Base-by-base conservation (phyloP, 1,140 invertebrate species). In the Drosophila melanica region DNA sequence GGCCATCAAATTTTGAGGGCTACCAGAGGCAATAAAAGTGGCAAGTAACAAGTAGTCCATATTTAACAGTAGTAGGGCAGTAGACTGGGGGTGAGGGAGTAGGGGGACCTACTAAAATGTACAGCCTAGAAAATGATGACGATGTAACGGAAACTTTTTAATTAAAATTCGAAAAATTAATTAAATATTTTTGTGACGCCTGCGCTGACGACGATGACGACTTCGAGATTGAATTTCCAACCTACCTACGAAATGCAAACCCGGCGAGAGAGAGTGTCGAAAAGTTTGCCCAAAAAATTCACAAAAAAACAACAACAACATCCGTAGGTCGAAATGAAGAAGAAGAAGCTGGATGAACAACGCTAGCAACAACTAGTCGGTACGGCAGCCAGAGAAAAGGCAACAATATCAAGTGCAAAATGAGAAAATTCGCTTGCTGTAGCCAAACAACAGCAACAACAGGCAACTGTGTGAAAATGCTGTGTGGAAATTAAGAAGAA, bases 91-190 rank as follows among this genome's bases (percentile, higher is more conserved):
- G 3, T 6, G 30, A 2, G 23, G 12, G 23, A 27, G 14, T 2
- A 42, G 18, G 3, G 33, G 18, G 20, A 20, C n/a, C 30, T 41
- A 35, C 64, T 41, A 37, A 39, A 48, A 47, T 63, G 68, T 64
- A 58, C 42, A 71, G 68, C 58, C 65, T 67, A 77, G 77, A 48
- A 71, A 76, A 59, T 57, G 76, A 62, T 59, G 73, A 79, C 69
- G 84, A 79, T 80, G 79, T 69, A 86, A 81, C 75, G 82, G 76
- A 87, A 87, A 87, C 84, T 87, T 86, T 87, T 87, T 87, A 87
- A 87, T 87, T 87, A 87, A 87, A 87, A 87, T 87, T 87, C 84
- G 84, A 89, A 89, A 87, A 87, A 87, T 87, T 87, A 87, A 87
- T 87, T 87, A 87, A 87, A 87, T 87, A 87, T 89, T 87, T 87